Percentiles rank a stretch among this genome's conserved stretches.
phyloP scores from a whole-genome alignment of 92 coral and sea anemone species.

The Montipora capitata region DNA sequence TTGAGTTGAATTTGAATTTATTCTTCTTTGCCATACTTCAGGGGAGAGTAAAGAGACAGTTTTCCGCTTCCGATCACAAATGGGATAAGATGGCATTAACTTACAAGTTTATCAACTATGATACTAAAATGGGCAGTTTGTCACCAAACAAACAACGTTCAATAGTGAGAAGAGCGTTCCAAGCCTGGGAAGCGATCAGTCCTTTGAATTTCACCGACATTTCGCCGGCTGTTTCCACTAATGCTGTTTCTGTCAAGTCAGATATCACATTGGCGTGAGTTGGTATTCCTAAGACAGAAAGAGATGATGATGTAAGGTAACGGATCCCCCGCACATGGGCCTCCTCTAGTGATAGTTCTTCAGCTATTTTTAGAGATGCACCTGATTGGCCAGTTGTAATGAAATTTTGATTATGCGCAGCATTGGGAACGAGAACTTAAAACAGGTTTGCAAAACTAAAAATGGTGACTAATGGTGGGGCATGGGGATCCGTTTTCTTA shows the following conservation, averaged over 20 bases:
- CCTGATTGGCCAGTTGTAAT: too few relatives aligned
- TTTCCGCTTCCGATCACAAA: constrained; percentile 41
- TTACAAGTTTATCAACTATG: constrained; percentile 78
- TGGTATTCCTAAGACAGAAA: not conserved
- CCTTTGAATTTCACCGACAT: constrained; percentile 66
- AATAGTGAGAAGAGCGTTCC: constrained; percentile 79
- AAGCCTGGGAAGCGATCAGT: constrained; percentile 78
- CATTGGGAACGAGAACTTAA: too few relatives aligned
- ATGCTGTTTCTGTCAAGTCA: not conserved
- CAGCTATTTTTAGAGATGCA: too few relatives aligned
- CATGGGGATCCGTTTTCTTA: too few relatives aligned
- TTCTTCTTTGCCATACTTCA: not conserved
- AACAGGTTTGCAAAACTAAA: too few relatives aligned
- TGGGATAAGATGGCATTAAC: constrained; percentile 80
- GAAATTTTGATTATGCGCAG: too few relatives aligned
- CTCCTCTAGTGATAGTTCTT: too few relatives aligned
- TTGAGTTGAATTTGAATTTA: not conserved
- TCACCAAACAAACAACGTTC: constrained; percentile 30
- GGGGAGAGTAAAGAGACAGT: constrained; percentile 68
- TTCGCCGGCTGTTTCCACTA: not conserved
- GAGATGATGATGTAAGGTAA: too few relatives aligned
- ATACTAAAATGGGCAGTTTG: constrained; percentile 34
- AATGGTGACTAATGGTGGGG: too few relatives aligned
- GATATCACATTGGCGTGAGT: constrained; percentile 49
- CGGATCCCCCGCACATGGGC: too few relatives aligned